Evolutionary conservation across 2,113 vertebrate species (phyloP).

Genomic region (Syngnathoides biaculeatus): DNA sequence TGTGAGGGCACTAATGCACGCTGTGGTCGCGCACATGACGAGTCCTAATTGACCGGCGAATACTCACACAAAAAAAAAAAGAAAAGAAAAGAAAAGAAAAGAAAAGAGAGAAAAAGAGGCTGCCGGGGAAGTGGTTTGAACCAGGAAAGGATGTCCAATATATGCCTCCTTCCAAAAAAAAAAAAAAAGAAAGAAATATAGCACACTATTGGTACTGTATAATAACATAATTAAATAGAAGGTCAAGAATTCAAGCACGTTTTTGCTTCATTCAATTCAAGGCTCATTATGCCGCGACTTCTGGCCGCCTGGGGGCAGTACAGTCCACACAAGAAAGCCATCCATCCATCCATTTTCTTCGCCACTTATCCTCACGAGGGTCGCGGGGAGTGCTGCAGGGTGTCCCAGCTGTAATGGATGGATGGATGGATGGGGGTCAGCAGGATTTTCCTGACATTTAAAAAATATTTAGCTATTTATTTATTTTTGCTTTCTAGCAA

Average conservation of each 20-base stretch:
- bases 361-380: too few relatives aligned
- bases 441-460: too few relatives aligned
- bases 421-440: too few relatives aligned
- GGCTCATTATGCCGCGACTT: neutral
- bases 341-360: too few relatives aligned
- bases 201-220: too few relatives aligned
- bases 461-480: too few relatives aligned
- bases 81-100: neutral
- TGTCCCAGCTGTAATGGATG: too few relatives aligned
- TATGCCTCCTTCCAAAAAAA: neutral
- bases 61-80: neutral
- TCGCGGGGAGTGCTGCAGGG: too few relatives aligned
- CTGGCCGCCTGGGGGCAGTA: neutral
- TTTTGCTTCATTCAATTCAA: too few relatives aligned
- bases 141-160: neutral
- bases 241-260: too few relatives aligned
- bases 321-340: neutral
- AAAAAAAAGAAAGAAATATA: neutral
- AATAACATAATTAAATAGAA: too few relatives aligned
- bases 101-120: neutral
- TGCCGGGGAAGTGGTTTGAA: neutral
- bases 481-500: too few relatives aligned
- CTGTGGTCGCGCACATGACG: neutral
- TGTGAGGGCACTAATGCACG: constrained; percentile 4
- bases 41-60: constrained; percentile 1